Evolutionary conservation across 2,888 invertebrate species (phyloP), one percentile per base, ranked within the genome.

Genomic region (Melitaea athalia): DNA sequence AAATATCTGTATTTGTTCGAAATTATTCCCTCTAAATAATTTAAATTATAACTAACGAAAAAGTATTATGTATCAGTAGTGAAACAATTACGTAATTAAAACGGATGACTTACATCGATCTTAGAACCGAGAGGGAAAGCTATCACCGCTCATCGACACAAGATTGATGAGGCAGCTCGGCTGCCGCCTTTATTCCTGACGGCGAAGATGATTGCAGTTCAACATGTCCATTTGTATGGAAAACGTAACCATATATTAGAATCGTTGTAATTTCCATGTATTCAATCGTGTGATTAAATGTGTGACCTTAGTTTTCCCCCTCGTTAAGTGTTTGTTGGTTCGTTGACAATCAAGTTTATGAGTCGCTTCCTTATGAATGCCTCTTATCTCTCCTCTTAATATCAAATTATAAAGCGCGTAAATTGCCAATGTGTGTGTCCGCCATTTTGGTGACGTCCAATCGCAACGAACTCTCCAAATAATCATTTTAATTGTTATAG

Each of bases 41-140:
- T 64, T 52, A 67, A 66, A 67, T 63, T 43, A 63, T 67, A 69
- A 71, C 17, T 33, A 11, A 50, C 42, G 31, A 24, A 45, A 61
- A 24, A 43, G 45, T 55, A 49, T 63, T 15, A 65, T 55, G 12
- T 53, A 17, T 33, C 53, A 59, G 60, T 67, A 74, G 72, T 72
- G 72, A 69, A 57, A 70, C 73, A 67, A 74, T 76, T 72, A 71
- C 70, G 71, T 74, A 75, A 76, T 73, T 68, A 71, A 69, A 72
- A 73, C 70, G 73, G 72, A 76, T 71, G 75, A 65, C 66, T 63
- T 67, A 66, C 69, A 77, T 76, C 76, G 75, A 75, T 76, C 78
- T 67, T 47, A 45, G 59, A 31, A 12, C 24, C 50, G 64, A 67
- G 71, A 77, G 78, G 77, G 78, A 78, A 78, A 78, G 72, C 73